phyloP scores from a whole-genome alignment of 1,140 invertebrate species.

The Ectropis grisescens region DNA sequence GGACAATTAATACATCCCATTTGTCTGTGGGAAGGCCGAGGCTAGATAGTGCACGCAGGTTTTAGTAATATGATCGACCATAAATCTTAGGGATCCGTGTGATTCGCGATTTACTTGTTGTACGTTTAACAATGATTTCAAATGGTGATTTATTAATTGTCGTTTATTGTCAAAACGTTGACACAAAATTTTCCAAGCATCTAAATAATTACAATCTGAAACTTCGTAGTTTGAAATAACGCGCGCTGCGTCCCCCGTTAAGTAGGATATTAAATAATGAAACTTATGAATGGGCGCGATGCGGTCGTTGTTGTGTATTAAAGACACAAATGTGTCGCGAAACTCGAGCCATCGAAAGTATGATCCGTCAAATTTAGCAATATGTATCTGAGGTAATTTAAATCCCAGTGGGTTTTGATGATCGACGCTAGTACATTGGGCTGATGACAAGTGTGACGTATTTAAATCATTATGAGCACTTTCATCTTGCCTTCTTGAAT shows the following conservation, averaged over 20 bases:
- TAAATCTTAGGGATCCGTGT: not conserved
- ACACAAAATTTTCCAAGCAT: conserved; percentile 10
- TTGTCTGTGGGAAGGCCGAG: not conserved
- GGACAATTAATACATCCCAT: not conserved
- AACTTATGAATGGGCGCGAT: conserved; percentile 13
- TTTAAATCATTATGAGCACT: not conserved
- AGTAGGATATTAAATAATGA: conserved; percentile 8
- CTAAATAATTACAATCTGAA: conserved; percentile 5
- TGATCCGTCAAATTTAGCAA: conserved; percentile 8
- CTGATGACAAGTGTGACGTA: not conserved
- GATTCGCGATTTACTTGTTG: not conserved
- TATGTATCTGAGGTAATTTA: conserved; percentile 8
- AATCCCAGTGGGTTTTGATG: too few species aligned
- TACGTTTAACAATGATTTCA: conserved; percentile 9
- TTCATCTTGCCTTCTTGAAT: not conserved
- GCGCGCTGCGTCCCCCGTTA: conserved; percentile 9
- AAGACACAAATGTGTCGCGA: conserved; percentile 7
- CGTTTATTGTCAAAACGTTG: conserved; percentile 10
- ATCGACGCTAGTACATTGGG: too few species aligned
- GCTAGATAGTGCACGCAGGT: not conserved
- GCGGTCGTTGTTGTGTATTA: too few species aligned
- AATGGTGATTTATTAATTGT: conserved; percentile 9
- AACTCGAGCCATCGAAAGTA: conserved; percentile 12
- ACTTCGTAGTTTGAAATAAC: conserved; percentile 6
- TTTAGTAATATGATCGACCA: not conserved